Conservation (phyloP, 2,888 invertebrate genomes). For the Lasioglossum oenotherae region DNA sequence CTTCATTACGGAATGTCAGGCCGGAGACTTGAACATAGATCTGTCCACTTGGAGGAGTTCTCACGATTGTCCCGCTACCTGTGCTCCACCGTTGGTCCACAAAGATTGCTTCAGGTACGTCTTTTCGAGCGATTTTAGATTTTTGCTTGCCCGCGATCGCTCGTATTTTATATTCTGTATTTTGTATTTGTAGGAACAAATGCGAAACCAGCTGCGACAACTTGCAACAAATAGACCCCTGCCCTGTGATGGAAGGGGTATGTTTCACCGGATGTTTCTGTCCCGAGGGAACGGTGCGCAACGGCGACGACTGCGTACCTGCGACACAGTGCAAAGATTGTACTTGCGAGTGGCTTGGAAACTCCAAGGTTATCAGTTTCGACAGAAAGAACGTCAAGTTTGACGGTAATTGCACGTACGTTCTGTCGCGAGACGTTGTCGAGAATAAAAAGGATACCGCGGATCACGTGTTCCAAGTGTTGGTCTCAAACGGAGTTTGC, state of each 20-base stretch:
- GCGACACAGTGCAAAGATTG: conserved; percentile 92
- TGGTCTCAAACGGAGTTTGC: conserved; percentile 90
- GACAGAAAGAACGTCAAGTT: conserved; percentile 92
- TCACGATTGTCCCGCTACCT: conserved; percentile 90
- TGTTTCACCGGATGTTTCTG: conserved; percentile 95
- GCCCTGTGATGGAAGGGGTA: conserved; percentile 88
- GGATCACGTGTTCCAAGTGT: conserved; percentile 86
- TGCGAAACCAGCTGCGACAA: conserved; percentile 92
- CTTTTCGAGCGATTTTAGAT: not conserved
- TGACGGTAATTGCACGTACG: conserved; percentile 94
- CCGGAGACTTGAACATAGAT: conserved; percentile 87
- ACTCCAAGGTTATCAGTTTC: conserved; percentile 93
- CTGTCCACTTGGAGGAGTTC: conserved; percentile 90
- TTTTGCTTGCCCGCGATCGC: too few relatives aligned
- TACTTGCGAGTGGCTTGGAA: conserved; percentile 90
- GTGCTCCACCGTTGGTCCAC: conserved; percentile 91
- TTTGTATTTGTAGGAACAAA: conserved; percentile 76
- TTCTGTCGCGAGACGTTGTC: conserved; percentile 89
- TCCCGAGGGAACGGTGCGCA: conserved; percentile 90
- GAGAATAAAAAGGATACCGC: conserved; percentile 82
- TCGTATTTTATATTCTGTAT: not conserved
- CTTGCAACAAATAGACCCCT: conserved; percentile 86
- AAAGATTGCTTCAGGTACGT: conserved; percentile 91
- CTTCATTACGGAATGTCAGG: conserved; percentile 91
- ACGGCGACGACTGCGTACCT: conserved; percentile 89